phyloP scores from a whole-genome alignment of 2,888 invertebrate genomes.

The Argyra leucocephala region DNA sequence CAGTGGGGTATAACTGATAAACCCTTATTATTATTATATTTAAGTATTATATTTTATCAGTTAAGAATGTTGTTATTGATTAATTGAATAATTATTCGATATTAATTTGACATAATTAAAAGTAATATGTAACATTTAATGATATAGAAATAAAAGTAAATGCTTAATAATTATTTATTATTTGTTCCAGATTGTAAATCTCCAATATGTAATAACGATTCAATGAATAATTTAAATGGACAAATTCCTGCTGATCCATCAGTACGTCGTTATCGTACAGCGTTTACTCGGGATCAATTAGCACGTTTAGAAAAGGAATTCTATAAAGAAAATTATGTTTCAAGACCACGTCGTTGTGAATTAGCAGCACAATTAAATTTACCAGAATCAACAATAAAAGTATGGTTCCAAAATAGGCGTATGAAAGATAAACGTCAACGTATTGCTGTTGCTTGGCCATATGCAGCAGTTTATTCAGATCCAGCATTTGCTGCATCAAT shows the following conservation, averaged over 20 bases:
- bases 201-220: constrained; percentile 10
- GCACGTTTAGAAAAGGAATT: constrained; percentile 91
- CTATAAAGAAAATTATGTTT: constrained; percentile 93
- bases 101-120: too few relatives aligned
- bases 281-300: constrained; percentile 91
- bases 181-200: constrained; percentile 40
- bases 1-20: too few relatives aligned
- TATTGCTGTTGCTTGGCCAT: constrained; percentile 90
- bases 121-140: too few relatives aligned
- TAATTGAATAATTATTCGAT: too few relatives aligned
- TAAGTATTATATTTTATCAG: too few relatives aligned
- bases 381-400: constrained; percentile 97
- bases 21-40: too few relatives aligned
- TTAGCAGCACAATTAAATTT: constrained; percentile 84
- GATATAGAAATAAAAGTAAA: constrained; percentile 8
- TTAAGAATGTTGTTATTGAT: too few relatives aligned
- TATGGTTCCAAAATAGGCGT: constrained; percentile 64
- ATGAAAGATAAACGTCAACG: constrained; percentile 87
- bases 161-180: constrained; percentile 12
- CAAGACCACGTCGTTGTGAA: constrained; percentile 87
- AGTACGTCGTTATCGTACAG: constrained; percentile 86
- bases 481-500: constrained; percentile 88
- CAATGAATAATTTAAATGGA: constrained; percentile 9
- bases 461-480: constrained; percentile 86
- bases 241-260: constrained; percentile 51